Conservation (phyloP, 92 coral and sea anemone species). For the Diadumene lineata region DNA sequence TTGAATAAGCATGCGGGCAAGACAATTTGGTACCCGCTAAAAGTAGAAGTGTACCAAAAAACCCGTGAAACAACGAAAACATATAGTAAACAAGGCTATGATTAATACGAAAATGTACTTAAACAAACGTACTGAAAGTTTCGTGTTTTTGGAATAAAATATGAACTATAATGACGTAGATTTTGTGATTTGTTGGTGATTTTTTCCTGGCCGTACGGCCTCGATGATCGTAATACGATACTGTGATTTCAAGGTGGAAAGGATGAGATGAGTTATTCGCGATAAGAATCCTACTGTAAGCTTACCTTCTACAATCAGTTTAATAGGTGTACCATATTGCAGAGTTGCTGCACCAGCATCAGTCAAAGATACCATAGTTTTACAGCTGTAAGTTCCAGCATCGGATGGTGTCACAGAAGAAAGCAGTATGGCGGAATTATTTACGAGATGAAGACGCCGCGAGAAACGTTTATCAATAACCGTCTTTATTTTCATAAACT, state of each 20-base stretch:
- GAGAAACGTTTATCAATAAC: constrained; percentile 65
- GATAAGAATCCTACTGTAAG: not conserved
- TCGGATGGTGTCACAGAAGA: constrained; percentile 66
- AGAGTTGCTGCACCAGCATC: constrained; percentile 52
- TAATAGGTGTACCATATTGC: constrained; percentile 73
- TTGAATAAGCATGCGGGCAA: not conserved
- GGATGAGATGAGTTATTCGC: not conserved
- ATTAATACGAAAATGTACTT: not conserved
- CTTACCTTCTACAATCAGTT: constrained; percentile 78
- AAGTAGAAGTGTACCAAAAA: not conserved
- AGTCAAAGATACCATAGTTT: constrained; percentile 51
- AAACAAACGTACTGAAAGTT: not conserved
- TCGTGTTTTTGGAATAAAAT: not conserved
- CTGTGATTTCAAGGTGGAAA: not conserved
- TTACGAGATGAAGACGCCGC: constrained; percentile 76
- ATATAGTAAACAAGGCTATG: not conserved
- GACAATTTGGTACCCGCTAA: constrained; percentile 1
- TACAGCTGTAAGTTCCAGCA: constrained; percentile 85
- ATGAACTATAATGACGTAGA: not conserved
- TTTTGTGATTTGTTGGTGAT: not conserved
- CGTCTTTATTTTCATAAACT: constrained; percentile 82
- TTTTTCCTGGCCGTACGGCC: not conserved
- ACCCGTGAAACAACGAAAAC: not conserved
- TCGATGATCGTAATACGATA: not conserved
- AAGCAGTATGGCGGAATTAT: constrained; percentile 70